Evolutionary conservation across 2,888 invertebrate species (phyloP).

Genomic region (Pachydiplax longipennis): DNA sequence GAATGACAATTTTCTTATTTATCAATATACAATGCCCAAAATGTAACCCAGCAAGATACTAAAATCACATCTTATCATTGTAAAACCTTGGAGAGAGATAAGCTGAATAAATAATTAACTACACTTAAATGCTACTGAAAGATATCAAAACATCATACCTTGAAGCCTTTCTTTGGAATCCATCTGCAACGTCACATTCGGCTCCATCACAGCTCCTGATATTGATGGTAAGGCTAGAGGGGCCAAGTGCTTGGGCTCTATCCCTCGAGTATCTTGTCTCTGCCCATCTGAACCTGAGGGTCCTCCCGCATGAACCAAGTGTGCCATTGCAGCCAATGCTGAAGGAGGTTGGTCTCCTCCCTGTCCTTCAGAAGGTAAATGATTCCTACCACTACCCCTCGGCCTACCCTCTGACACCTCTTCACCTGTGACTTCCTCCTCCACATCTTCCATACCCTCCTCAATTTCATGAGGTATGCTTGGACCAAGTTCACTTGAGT

Average conservation of each 20-base stretch:
- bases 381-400: slow-evolving; percentile 11
- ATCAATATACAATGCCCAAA: background rate
- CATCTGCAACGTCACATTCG: slow-evolving; percentile 17
- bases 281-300: slow-evolving; percentile 24
- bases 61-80: background rate
- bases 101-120: background rate
- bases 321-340: slow-evolving; percentile 34
- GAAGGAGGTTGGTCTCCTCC: background rate
- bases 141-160: background rate
- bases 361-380: background rate
- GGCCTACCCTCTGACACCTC: background rate
- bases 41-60: no score
- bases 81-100: background rate
- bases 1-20: background rate
- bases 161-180: slow-evolving; percentile 34
- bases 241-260: background rate
- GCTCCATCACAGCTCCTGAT: slow-evolving; percentile 31
- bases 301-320: slow-evolving; percentile 30
- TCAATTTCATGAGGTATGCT: slow-evolving; percentile 32
- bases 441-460: slow-evolving; percentile 8
- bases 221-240: slow-evolving; percentile 10
- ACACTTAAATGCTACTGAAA: background rate
- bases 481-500: slow-evolving; percentile 38
- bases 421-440: slow-evolving; percentile 6
- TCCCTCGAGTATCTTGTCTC: slow-evolving; percentile 12